Base-by-base conservation (phyloP, 2,797 vertebrate species). In the Pelochelys cantorii region DNA sequence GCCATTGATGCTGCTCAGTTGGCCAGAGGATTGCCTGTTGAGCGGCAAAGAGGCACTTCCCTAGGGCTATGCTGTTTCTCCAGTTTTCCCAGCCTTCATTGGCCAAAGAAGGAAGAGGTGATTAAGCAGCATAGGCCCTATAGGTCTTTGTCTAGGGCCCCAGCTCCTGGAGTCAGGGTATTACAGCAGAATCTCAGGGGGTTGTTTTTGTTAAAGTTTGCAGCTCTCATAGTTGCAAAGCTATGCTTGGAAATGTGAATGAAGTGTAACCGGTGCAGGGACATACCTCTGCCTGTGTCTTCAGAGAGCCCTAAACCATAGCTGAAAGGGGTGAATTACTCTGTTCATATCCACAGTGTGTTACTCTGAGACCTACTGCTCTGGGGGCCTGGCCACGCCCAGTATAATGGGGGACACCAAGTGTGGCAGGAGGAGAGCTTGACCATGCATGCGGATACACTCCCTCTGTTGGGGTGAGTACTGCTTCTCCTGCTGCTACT, bases 81-180 rank as follows among this genome's bases (percentile, higher is more conserved):
- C 60, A 87, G 56, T 37, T 48, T 34, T 75, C 23, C 7, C 18
- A 0, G 1, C 62, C 10, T 3, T 55, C 27, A 37, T 55, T 10
- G 23, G 11, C 31, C 48, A 22, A 56, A 23, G 15, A 48, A 48
- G 42, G 17, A 17, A 4, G 18, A 48, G 1, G 7, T 3, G 5
- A 1, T 18, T 18, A 0, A 0, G 42, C 8, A 23, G 27, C 6
- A 11, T 1, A 8, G 2, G 18, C 3, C 34, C 78, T 25, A 3
- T 23, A 25, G 34, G 68, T 22, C 68, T 0, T 0, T 71, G 23
- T 53, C 55, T 5, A 1, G 13, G 0, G 9, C 15, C 59, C 18
- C 60, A 15, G 1, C 68, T 15, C 14, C 8, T 29, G 34, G 79
- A 59, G 15, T 18, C 13, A 2, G 12, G 52, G 10, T 0, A 0